These are phyloP conservation scores for Exocentrus adspersus DNA, from an alignment of 2,888 invertebrate genomes.

Conservation along the genomic window DNA sequence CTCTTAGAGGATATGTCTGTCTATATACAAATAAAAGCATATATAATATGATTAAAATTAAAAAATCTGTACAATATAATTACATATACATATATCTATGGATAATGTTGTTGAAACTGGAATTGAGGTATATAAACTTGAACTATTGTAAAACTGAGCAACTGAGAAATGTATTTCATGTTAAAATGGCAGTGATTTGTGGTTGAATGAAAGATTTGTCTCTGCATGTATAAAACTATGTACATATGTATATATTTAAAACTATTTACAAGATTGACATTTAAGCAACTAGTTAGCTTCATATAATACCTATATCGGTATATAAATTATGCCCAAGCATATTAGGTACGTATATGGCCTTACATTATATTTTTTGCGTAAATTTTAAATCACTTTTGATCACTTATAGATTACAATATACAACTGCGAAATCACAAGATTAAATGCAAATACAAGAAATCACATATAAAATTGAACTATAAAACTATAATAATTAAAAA, in stretches of 20 bases:
- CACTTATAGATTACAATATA: conserved; percentile 39
- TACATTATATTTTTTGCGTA: conserved; percentile 40
- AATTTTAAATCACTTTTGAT: conserved; percentile 48
- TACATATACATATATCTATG: conserved; percentile 42
- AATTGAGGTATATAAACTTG: conserved; percentile 47
- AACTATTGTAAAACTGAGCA: conserved; percentile 47
- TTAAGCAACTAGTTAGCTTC: conserved; percentile 27
- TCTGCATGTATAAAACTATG: conserved; percentile 31
- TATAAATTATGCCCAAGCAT: conserved; percentile 42
- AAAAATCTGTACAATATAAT: conserved; percentile 44
- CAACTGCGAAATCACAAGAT: conserved; percentile 35
- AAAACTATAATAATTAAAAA: conserved; percentile 23
- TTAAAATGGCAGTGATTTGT: conserved; percentile 45
- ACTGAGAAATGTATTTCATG: conserved; percentile 29
- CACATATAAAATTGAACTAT: conserved; percentile 36
- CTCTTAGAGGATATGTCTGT: conserved; percentile 46
- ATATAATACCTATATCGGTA: conserved; percentile 29
- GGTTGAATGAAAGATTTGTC: conserved; percentile 33
- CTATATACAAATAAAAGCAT: conserved; percentile 45
- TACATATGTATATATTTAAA: conserved; percentile 38
- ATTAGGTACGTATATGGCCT: conserved; percentile 49
- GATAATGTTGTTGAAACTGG: conserved; percentile 43
- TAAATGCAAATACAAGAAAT: conserved; percentile 37
- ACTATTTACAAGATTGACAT: conserved; percentile 21
- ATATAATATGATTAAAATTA: conserved; percentile 45